Percentiles rank a stretch among this genome's conserved stretches.
These are phyloP conservation scores for Phaethornis superciliosus DNA, from an alignment of 2,113 vertebrate species.

Conservation along the genomic window DNA sequence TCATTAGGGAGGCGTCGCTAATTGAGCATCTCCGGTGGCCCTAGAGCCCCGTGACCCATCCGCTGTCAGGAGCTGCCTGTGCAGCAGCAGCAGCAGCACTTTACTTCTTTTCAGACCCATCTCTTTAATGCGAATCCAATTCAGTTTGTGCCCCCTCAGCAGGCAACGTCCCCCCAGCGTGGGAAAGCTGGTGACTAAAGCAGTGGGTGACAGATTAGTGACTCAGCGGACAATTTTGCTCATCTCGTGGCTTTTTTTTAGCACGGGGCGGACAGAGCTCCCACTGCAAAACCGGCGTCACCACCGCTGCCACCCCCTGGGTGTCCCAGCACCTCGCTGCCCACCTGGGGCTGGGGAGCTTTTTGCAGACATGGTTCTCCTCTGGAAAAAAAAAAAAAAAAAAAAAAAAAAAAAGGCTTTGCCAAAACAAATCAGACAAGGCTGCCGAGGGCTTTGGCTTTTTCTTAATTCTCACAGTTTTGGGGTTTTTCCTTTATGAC, in stretches of 20 bases:
- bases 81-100: not conserved
- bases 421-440: not conserved
- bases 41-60: not conserved
- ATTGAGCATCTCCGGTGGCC: constrained; percentile 18
- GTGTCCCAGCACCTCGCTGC: not conserved
- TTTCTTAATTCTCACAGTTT: not conserved
- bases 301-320: not conserved
- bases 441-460: not conserved
- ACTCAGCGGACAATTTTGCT: constrained; percentile 66
- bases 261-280: not conserved
- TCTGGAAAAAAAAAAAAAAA: not conserved
- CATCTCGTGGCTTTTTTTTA: constrained; percentile 53
- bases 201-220: constrained; percentile 54
- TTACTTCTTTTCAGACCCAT: not conserved
- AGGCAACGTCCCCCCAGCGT: constrained; percentile 14
- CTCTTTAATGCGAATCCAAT: not conserved
- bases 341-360: not conserved
- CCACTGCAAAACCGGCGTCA: not conserved
- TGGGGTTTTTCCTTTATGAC: not conserved
- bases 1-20: not conserved
- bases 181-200: constrained; percentile 53
- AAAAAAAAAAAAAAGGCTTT: not conserved
- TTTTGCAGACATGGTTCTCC: not conserved
- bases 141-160: constrained; percentile 22
- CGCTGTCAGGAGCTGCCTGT: not conserved